Percentiles rank a stretch among this genome's conserved stretches.
phyloP scores from a whole-genome alignment of 1,140 invertebrate genomes.

The Heterodera schachtii region DNA sequence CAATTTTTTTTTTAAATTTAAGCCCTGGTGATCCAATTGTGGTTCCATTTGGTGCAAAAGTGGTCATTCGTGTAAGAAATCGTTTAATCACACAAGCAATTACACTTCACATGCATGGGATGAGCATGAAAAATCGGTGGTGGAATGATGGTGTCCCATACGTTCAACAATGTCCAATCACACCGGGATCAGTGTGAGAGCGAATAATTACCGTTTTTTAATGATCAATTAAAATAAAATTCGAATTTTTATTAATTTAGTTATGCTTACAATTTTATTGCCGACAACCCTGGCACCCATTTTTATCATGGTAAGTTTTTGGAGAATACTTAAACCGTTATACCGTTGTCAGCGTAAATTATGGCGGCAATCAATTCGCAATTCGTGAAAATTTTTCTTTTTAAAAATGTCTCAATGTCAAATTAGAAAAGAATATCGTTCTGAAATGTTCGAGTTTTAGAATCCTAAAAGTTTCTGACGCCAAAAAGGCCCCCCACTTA shows the following conservation, averaged over 20 bases:
- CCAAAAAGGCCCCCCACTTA: too few species aligned
- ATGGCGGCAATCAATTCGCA: too few species aligned
- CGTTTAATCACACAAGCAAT: slow-evolving; percentile 52
- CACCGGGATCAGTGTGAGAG: slow-evolving; percentile 33
- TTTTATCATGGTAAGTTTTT: slow-evolving; percentile 55
- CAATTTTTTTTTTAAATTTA: slow-evolving; percentile 23
- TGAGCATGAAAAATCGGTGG: slow-evolving; percentile 60
- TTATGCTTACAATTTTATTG: slow-evolving; percentile 53
- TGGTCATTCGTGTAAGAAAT: slow-evolving; percentile 56
- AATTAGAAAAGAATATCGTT: too few species aligned
- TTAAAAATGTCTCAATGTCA: too few species aligned
- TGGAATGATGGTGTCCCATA: slow-evolving; percentile 41
- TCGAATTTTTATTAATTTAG: not conserved
- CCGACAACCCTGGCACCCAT: slow-evolving; percentile 61
- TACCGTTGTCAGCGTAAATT: too few species aligned
- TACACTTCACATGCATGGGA: slow-evolving; percentile 62
- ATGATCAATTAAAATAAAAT: not conserved
- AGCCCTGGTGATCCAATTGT: slow-evolving; percentile 58
- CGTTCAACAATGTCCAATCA: slow-evolving; percentile 40
- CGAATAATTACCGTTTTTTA: not conserved
- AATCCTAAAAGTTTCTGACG: too few species aligned
- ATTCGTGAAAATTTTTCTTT: too few species aligned
- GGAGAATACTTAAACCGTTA: too few species aligned
- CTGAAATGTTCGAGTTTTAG: too few species aligned
- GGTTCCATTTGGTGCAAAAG: slow-evolving; percentile 56